Percentiles rank a stretch among this genome's conserved stretches.
Conservation (phyloP, 2,888 invertebrate genomes). For the Lasioglossum morio region DNA sequence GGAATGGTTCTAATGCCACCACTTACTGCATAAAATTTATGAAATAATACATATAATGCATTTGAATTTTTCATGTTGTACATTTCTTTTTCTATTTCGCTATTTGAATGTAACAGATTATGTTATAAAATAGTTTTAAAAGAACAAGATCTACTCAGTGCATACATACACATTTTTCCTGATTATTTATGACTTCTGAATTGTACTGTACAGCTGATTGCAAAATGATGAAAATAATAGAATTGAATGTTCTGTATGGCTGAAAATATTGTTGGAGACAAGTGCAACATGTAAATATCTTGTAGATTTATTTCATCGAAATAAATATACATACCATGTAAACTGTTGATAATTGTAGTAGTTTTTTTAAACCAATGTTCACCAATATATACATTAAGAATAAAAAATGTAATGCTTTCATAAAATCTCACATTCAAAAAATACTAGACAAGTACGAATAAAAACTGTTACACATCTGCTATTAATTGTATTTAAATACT, state of each 20-base stretch:
- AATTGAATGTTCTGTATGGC: slow-evolving; percentile 3
- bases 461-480: not conserved
- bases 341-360: not conserved
- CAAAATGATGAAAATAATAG: not conserved
- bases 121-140: slow-evolving; percentile 7
- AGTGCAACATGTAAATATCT: not conserved
- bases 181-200: slow-evolving; percentile 6
- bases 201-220: not conserved
- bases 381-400: not conserved
- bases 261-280: not conserved
- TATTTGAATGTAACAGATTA: not conserved
- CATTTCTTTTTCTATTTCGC: not conserved
- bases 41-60: not conserved
- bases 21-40: slow-evolving; percentile 68
- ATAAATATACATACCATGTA: not conserved
- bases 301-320: not conserved
- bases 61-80: not conserved
- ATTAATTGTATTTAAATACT: not conserved
- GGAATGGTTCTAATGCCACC: slow-evolving; percentile 91
- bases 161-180: not conserved
- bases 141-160: not conserved
- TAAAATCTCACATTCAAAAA: not conserved
- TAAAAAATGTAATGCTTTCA: not conserved
- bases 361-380: not conserved
- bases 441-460: not conserved